Base-by-base conservation (phyloP, 2,888 invertebrate species). In the Myathropa florea region DNA sequence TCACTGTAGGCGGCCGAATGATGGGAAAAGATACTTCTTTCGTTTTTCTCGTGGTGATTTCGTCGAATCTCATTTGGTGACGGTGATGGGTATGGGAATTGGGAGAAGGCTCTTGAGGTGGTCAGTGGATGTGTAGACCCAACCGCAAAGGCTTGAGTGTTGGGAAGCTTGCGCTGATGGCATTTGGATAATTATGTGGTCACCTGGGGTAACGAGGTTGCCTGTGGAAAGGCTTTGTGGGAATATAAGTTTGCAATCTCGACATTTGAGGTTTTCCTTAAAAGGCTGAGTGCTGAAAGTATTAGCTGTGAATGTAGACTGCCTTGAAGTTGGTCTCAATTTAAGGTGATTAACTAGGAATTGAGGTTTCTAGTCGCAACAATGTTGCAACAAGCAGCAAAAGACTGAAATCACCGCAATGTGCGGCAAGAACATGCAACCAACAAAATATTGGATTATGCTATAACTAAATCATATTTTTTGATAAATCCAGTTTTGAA, bases 131-230 rank as follows among this genome's bases (percentile, higher is more conserved):
- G 71, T 65, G 70, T 65, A 28, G 39, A 65, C 64, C 39, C 60
- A 80, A 84, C 83, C 83, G 67, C 80, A 84, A 65, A 71, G 77
- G 61, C 36, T 70, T 18, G 36, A 36, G 61, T 75, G 59, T 23
- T 3, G 33, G 33, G 6, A 4, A 14, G n/a, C 7, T 7, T 6
- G 7, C 18, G 46, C 18, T 18, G 46, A 46, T 46, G 46, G 46
- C 46, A 18, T 46, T 24, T 26, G 12, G 24, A 24, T 24, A 57
- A 57, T 57, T 57, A 57, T 24, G 57, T 57, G 57, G 57, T 57
- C 24, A 14, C 24, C 24, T 14, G 24, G 12, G 57, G 4, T 57
- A n/a, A n/a, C n/a, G n/a, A n/a, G n/a, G 21, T 7, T 2, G 12
- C 23, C 30, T 23, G 18, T 1, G 33, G 26, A 9, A 24, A 72